Conservation (phyloP, 2,113 vertebrate species). For the Delphinapterus leucas region DNA sequence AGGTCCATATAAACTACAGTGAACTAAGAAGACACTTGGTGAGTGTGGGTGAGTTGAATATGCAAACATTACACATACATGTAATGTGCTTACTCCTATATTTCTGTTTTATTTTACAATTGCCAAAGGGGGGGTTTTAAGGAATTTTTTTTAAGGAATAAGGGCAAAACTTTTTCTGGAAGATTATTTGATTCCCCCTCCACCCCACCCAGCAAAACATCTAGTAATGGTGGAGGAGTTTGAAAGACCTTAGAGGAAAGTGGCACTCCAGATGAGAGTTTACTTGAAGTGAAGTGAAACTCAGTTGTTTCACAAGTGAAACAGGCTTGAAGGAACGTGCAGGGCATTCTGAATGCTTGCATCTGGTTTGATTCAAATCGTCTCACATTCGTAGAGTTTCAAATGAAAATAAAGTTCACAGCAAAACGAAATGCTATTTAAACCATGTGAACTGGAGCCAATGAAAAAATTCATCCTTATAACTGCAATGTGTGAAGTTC, state of each 20-base stretch:
- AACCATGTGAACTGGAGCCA: conserved; percentile 59
- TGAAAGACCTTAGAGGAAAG: background rate
- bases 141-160: background rate
- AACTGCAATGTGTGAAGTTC: conserved; percentile 52
- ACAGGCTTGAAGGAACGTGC: background rate
- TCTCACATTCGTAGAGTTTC: conserved; percentile 57
- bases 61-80: background rate
- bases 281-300: background rate
- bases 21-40: background rate
- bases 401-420: conserved; percentile 60
- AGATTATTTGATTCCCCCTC: background rate
- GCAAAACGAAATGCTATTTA: conserved; percentile 61
- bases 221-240: background rate
- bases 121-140: background rate
- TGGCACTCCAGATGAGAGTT: background rate
- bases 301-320: background rate
- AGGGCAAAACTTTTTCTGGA: background rate
- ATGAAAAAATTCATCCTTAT: conserved; percentile 49
- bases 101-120: conserved; percentile 8
- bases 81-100: background rate
- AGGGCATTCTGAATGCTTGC: background rate
- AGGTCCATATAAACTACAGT: background rate
- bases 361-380: conserved; percentile 69
- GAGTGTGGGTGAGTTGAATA: background rate
- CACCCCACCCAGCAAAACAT: background rate